Percentiles rank a stretch among this genome's conserved stretches.
phyloP scores from a whole-genome alignment of 2,113 vertebrate species.

The Sprattus sprattus region DNA sequence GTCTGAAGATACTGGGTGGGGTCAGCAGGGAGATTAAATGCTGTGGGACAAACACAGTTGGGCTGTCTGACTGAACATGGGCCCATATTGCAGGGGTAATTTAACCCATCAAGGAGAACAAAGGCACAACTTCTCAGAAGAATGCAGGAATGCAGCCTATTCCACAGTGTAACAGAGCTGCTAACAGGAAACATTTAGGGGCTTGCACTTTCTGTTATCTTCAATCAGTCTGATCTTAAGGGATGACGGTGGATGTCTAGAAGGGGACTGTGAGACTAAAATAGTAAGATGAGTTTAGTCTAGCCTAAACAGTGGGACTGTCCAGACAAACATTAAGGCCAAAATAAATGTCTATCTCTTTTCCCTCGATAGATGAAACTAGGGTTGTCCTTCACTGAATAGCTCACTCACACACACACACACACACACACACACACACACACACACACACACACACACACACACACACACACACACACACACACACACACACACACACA shows the following conservation, averaged over 20 bases:
- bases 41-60: background rate
- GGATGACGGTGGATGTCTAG: background rate
- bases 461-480: background rate
- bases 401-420: background rate
- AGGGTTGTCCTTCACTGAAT: background rate
- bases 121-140: background rate
- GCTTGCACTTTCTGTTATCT: background rate
- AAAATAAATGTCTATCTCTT: background rate
- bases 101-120: background rate
- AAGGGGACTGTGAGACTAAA: background rate
- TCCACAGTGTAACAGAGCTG: background rate
- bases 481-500: background rate
- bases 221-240: background rate
- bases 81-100: slow-evolving; percentile 17
- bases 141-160: background rate
- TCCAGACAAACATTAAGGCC: background rate
- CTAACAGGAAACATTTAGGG: slow-evolving; percentile 3
- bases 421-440: slow-evolving; percentile 17
- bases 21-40: background rate
- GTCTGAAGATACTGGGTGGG: background rate
- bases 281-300: slow-evolving; percentile 4
- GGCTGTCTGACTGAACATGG: background rate
- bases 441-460: background rate
- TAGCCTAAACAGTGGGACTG: background rate
- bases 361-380: background rate